phyloP scores from a whole-genome alignment of 2,888 invertebrate genomes.

The Chrysomela aeneicollis region DNA sequence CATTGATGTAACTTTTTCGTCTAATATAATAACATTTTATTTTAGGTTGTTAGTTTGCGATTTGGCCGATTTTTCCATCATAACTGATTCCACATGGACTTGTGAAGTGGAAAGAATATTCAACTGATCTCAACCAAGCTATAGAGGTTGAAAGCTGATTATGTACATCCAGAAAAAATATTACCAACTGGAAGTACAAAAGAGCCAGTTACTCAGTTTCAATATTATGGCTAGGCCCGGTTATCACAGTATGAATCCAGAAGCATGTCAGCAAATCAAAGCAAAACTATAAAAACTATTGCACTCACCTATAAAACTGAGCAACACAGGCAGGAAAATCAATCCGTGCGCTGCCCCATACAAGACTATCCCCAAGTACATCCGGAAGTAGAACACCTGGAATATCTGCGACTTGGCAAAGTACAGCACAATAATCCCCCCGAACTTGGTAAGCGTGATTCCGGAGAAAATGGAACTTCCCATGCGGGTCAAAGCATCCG shows the following conservation, averaged over 20 bases:
- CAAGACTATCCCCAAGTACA: slow-evolving; percentile 94
- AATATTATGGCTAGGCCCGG: too few species aligned
- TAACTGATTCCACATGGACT: too few species aligned
- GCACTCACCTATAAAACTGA: slow-evolving; percentile 93
- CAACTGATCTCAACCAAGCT: too few species aligned
- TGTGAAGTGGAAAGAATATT: too few species aligned
- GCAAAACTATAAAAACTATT: background rate
- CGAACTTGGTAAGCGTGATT: slow-evolving; percentile 97
- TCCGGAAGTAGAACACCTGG: slow-evolving; percentile 61
- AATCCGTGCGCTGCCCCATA: slow-evolving; percentile 97
- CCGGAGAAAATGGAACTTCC: slow-evolving; percentile 97
- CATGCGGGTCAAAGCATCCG: slow-evolving; percentile 87
- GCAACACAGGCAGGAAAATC: slow-evolving; percentile 95
- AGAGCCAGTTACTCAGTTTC: too few species aligned
- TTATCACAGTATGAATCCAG: background rate
- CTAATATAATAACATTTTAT: too few species aligned
- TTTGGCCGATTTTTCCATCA: too few species aligned
- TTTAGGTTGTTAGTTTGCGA: too few species aligned
- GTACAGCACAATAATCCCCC: slow-evolving; percentile 94
- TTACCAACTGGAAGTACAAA: too few species aligned
- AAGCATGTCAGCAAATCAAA: background rate
- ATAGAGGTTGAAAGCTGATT: too few species aligned
- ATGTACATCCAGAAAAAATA: too few species aligned
- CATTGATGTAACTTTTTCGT: too few species aligned
- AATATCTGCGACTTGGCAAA: slow-evolving; percentile 99